Conservation (phyloP, 2,888 invertebrate genomes). For the Pharmacophagus antenor region DNA sequence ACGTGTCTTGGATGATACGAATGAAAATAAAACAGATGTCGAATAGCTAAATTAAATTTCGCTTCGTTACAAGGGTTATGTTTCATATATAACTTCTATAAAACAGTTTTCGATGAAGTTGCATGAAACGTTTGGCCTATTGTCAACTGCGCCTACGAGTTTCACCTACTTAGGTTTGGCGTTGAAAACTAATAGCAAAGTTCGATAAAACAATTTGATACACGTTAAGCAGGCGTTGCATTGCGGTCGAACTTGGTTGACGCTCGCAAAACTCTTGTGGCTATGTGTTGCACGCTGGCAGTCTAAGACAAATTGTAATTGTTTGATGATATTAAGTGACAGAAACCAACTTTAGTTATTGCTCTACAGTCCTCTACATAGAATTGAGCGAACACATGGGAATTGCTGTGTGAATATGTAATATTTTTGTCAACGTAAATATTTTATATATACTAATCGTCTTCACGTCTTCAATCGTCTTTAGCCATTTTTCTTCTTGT, state of each 20-base stretch:
- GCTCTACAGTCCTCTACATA: too few relatives aligned
- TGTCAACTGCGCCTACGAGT: slow-evolving; percentile 3
- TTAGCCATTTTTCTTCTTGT: too few relatives aligned
- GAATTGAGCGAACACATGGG: too few relatives aligned
- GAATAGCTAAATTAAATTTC: not conserved
- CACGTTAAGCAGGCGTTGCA: slow-evolving; percentile 16
- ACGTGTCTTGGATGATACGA: too few relatives aligned
- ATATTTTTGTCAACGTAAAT: too few relatives aligned
- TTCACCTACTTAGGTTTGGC: slow-evolving; percentile 11
- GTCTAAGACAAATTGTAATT: too few relatives aligned
- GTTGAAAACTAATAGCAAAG: slow-evolving; percentile 21
- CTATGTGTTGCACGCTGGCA: slow-evolving; percentile 7
- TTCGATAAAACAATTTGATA: slow-evolving; percentile 26
- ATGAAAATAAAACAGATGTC: too few relatives aligned
- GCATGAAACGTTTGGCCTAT: slow-evolving; percentile 11
- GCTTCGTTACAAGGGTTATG: not conserved
- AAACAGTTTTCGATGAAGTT: slow-evolving; percentile 9
- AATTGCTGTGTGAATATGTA: too few relatives aligned
- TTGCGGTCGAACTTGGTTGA: slow-evolving; percentile 10
- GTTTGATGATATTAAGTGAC: too few relatives aligned
- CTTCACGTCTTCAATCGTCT: too few relatives aligned
- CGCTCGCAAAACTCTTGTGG: not conserved
- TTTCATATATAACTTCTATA: not conserved
- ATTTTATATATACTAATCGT: too few relatives aligned
- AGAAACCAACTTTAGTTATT: too few relatives aligned